phyloP scores from a whole-genome alignment of 1,140 invertebrate genomes.

The Drosophila orena region DNA sequence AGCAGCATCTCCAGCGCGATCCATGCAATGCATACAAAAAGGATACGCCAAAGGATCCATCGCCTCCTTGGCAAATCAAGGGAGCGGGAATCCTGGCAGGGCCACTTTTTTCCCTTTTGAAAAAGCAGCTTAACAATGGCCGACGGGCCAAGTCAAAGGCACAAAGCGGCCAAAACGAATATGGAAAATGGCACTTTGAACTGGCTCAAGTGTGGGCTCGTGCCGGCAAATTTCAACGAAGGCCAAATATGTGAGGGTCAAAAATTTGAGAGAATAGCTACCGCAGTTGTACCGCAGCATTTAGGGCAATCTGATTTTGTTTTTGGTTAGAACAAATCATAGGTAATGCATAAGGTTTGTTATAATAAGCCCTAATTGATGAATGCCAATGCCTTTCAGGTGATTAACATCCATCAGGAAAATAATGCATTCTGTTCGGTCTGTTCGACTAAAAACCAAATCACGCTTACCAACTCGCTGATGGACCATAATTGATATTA shows the following conservation, averaged over 20 bases:
- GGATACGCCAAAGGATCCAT: constrained; percentile 43
- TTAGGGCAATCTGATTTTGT: neutral
- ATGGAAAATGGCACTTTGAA: constrained; percentile 33
- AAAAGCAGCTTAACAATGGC: constrained; percentile 36
- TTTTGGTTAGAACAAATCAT: too few relatives aligned
- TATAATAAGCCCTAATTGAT: neutral
- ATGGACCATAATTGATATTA: constrained; percentile 44
- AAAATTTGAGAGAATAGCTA: neutral
- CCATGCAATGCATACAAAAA: constrained; percentile 42
- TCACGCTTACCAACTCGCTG: constrained; percentile 11
- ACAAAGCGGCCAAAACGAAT: constrained; percentile 40
- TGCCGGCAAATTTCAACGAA: constrained; percentile 9
- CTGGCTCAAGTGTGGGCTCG: constrained; percentile 6
- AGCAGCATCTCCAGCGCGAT: constrained; percentile 16
- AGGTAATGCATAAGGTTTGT: too few relatives aligned
- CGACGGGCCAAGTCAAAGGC: constrained; percentile 36
- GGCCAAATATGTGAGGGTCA: constrained; percentile 1
- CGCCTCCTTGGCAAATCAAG: constrained; percentile 8
- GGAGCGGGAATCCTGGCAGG: constrained; percentile 7
- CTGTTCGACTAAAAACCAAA: constrained; percentile 3
- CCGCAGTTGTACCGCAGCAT: neutral
- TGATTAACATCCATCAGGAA: neutral
- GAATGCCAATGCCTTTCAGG: neutral
- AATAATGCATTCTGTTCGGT: neutral
- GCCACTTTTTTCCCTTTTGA: constrained; percentile 11